Evolutionary conservation across 2,888 invertebrate species (phyloP).

Genomic region (Archips xylosteana): DNA sequence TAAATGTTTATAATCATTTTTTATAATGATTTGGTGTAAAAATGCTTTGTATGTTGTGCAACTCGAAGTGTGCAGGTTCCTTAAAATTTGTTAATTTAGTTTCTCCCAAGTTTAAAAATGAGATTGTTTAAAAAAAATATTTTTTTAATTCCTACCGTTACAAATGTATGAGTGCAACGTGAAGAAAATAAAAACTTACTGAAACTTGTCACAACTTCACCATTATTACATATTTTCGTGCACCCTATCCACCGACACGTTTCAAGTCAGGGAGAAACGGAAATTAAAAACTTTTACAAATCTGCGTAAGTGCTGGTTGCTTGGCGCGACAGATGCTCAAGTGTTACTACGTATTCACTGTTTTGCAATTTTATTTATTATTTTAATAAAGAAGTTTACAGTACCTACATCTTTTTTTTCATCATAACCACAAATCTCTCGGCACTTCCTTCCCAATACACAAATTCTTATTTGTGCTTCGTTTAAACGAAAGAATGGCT

Average conservation of each 20-base stretch:
- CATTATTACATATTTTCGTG: neutral
- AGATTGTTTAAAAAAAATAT: neutral
- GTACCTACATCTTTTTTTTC: constrained; percentile 42
- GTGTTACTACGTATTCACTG: constrained; percentile 72
- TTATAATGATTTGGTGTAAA: constrained; percentile 62
- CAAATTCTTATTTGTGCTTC: too few species aligned
- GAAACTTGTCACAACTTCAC: neutral
- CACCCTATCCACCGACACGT: neutral
- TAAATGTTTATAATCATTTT: constrained; percentile 58
- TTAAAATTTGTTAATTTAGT: constrained; percentile 1
- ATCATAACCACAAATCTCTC: neutral
- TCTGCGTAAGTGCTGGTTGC: constrained; percentile 52
- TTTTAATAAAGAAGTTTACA: constrained; percentile 83
- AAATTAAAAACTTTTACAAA: neutral
- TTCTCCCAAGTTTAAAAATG: neutral
- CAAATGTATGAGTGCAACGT: neutral
- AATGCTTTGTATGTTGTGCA: constrained; percentile 71
- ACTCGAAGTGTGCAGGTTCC: constrained; percentile 48
- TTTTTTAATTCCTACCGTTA: neutral
- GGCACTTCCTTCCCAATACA: neutral
- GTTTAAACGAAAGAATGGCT: too few species aligned
- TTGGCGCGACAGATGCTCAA: constrained; percentile 68
- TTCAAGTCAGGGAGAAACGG: neutral
- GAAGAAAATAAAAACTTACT: neutral
- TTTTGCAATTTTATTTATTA: constrained; percentile 83